Conservation (phyloP, 2,113 vertebrate genomes). For the Spea multiplicata region DNA sequence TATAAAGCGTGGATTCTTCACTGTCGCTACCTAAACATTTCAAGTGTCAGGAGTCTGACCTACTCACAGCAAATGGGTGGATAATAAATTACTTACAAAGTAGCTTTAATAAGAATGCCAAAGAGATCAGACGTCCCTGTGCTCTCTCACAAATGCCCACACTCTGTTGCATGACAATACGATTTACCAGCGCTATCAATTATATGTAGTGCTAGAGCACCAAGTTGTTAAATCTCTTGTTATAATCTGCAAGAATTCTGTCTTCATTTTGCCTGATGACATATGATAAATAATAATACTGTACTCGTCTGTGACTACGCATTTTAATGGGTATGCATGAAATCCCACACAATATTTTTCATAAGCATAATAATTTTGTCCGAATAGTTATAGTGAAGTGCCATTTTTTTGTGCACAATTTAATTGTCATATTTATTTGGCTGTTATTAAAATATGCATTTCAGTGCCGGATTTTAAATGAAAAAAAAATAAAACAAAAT, state of each 20-base stretch:
- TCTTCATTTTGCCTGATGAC: conserved; percentile 8
- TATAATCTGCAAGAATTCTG: conserved; percentile 16
- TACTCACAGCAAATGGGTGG: conserved; percentile 59
- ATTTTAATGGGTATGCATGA: conserved; percentile 5
- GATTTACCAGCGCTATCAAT: conserved; percentile 66
- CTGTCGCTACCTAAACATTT: conserved; percentile 60
- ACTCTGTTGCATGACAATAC: conserved; percentile 59
- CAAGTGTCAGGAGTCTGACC: conserved; percentile 59
- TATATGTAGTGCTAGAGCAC: not conserved
- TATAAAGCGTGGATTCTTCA: conserved; percentile 37
- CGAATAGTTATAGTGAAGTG: not conserved
- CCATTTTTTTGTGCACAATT: too few species aligned
- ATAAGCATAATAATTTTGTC: not conserved
- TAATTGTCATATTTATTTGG: too few species aligned
- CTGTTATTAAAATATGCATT: too few species aligned
- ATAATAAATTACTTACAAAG: conserved; percentile 60
- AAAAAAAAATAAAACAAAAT: too few species aligned
- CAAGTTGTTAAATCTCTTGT: conserved; percentile 18
- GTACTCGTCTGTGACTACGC: not conserved
- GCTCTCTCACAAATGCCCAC: conserved; percentile 49
- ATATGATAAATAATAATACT: conserved; percentile 9
- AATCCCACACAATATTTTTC: not conserved
- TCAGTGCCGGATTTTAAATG: too few species aligned
- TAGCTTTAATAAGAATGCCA: conserved; percentile 50
- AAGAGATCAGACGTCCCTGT: conserved; percentile 55